Percentiles rank a stretch among this genome's conserved stretches.
These are phyloP conservation scores for Stratiomys singularior DNA, from an alignment of 2,888 invertebrate genomes.

Conservation along the genomic window DNA sequence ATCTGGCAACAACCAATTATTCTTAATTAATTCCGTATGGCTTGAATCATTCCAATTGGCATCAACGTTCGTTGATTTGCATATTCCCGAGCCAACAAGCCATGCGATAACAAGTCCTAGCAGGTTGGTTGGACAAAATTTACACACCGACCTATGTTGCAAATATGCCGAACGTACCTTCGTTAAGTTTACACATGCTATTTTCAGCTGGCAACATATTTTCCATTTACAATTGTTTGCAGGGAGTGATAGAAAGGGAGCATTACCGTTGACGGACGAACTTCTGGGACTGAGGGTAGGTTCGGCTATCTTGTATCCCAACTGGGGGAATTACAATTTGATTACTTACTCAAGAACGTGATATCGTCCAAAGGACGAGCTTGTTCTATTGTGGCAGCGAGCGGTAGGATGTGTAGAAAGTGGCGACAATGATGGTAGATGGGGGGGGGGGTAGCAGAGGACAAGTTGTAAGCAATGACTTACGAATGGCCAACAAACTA, in stretches of 20 bases:
- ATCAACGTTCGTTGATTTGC: not conserved
- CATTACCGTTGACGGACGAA: not conserved
- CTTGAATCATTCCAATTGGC: not conserved
- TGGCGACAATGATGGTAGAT: too few relatives aligned
- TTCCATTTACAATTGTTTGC: constrained; percentile 1
- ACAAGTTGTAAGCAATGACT: not conserved
- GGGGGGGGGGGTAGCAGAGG: not conserved
- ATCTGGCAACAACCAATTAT: too few relatives aligned
- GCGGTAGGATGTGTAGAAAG: too few relatives aligned
- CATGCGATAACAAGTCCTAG: not conserved
- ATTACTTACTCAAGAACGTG: not conserved
- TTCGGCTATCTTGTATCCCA: not conserved
- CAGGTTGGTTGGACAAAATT: too few relatives aligned
- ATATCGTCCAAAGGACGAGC: not conserved
- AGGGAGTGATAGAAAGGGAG: not conserved
- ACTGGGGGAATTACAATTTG: not conserved
- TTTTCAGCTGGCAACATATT: constrained; percentile 3
- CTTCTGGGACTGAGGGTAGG: not conserved
- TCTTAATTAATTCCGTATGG: too few relatives aligned
- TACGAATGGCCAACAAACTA: not conserved
- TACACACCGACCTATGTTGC: not conserved
- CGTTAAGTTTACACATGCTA: constrained; percentile 24
- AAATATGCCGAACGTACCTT: constrained; percentile 1
- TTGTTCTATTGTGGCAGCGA: not conserved
- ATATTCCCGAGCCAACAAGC: not conserved